Percentiles rank a stretch among this genome's conserved stretches.
Evolutionary conservation across 2,113 vertebrate genomes (phyloP).

Genomic region (Anguilla rostrata): DNA sequence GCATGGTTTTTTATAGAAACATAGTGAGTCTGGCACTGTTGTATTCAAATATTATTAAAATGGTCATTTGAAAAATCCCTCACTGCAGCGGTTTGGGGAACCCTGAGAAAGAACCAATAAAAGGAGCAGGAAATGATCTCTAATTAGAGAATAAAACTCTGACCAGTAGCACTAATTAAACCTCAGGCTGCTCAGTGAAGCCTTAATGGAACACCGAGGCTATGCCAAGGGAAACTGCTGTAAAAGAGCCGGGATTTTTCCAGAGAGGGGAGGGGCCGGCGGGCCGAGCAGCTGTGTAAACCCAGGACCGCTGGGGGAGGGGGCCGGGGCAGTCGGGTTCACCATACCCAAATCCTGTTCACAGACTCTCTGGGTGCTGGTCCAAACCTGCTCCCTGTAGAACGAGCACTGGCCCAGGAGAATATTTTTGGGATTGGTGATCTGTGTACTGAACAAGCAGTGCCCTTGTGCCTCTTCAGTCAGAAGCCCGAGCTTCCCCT

Average conservation of each 20-base stretch:
- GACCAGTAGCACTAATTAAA: conserved; percentile 25
- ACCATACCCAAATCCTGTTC: not conserved
- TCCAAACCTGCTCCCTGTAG: not conserved
- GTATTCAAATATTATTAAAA: conserved; percentile 20
- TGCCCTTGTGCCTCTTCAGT: too few species aligned
- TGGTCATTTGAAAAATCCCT: conserved; percentile 8
- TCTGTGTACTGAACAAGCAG: too few species aligned
- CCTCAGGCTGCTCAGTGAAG: conserved; percentile 25
- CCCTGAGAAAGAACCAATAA: conserved; percentile 25
- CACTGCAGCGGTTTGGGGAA: conserved; percentile 10
- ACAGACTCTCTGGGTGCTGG: not conserved
- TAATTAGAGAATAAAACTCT: conserved; percentile 30
- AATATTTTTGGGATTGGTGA: too few species aligned
- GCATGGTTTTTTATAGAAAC: not conserved
- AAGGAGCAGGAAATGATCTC: conserved; percentile 33
- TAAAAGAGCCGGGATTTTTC: conserved; percentile 20
- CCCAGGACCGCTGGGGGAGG: conserved; percentile 28
- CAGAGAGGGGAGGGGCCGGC: conserved; percentile 12
- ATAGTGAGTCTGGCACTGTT: not conserved
- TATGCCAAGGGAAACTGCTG: conserved; percentile 35
- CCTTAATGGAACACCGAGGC: conserved; percentile 36
- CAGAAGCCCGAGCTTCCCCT: not conserved
- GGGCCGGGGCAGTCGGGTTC: conserved; percentile 19
- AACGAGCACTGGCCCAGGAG: not conserved
- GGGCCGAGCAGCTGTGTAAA: conserved; percentile 51